Percentiles rank a stretch among this genome's conserved stretches.
These are phyloP conservation scores for Balearica regulorum DNA, from an alignment of 2,797 vertebrate species.

Conservation along the genomic window DNA sequence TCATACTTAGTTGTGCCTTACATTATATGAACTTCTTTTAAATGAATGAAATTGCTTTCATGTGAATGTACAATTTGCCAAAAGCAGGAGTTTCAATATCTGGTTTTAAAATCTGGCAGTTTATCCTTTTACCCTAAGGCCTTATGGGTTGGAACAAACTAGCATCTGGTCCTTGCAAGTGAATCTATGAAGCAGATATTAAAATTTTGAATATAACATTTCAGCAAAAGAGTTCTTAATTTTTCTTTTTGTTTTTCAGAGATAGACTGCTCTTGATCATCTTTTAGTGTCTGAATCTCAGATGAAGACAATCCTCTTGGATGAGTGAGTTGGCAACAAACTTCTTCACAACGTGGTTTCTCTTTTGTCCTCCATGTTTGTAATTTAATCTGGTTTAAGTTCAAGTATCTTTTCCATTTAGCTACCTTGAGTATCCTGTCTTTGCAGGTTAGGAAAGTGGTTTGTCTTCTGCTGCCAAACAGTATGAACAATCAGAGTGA, in stretches of 20 bases:
- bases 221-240: not conserved
- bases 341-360: not conserved
- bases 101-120: not conserved
- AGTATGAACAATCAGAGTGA: not conserved
- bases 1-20: not conserved
- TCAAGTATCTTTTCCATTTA: slow-evolving; percentile 35
- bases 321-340: not conserved
- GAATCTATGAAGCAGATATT: not conserved
- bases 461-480: slow-evolving; percentile 54
- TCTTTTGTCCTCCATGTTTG: slow-evolving; percentile 33
- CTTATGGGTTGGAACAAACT: not conserved
- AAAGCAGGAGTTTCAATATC: not conserved
- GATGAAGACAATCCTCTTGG: not conserved
- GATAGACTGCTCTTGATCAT: not conserved
- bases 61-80: not conserved
- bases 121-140: not conserved
- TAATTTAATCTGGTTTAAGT: slow-evolving; percentile 29
- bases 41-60: not conserved
- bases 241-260: not conserved
- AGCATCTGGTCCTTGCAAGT: not conserved
- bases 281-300: not conserved
- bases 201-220: not conserved
- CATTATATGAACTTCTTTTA: not conserved
- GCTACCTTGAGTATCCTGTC: slow-evolving; percentile 1
- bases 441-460: slow-evolving; percentile 38